Conservation (phyloP, 2,113 vertebrate genomes). For the Daphoenositta chrysoptera region DNA sequence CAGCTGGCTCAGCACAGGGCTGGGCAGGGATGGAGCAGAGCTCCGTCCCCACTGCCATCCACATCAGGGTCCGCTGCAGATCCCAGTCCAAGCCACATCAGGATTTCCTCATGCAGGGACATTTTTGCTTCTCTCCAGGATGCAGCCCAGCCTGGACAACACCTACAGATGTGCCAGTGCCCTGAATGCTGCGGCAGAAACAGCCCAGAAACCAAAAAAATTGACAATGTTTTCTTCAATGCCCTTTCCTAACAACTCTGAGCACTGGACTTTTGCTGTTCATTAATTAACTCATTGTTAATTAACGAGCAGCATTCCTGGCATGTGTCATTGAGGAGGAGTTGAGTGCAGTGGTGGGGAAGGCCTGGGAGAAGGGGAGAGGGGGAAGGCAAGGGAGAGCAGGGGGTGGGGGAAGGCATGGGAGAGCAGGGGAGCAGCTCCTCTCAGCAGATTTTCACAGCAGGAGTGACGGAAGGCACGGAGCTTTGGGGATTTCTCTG, state of each 20-base stretch:
- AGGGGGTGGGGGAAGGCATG: background rate
- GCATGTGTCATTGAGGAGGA: background rate
- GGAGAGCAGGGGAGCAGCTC: conserved; percentile 23
- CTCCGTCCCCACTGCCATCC: background rate
- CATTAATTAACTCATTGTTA: conserved; percentile 23
- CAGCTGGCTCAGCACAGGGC: background rate
- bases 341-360: background rate
- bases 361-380: background rate
- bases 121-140: background rate
- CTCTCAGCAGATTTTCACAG: conserved; percentile 45
- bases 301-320: background rate
- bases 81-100: background rate
- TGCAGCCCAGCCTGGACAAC: background rate
- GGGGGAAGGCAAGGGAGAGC: background rate
- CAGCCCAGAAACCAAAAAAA: background rate
- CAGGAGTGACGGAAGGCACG: conserved; percentile 5
- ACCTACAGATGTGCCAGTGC: background rate
- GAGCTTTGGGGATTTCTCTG: conserved; percentile 60
- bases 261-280: background rate
- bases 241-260: background rate
- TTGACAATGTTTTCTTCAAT: background rate
- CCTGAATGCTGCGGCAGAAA: background rate
- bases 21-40: background rate
- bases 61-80: background rate
- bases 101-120: background rate